Percentiles rank a stretch among this genome's conserved stretches.
Evolutionary conservation across 2,113 vertebrate genomes (phyloP).

Genomic region (Hipposideros armiger): DNA sequence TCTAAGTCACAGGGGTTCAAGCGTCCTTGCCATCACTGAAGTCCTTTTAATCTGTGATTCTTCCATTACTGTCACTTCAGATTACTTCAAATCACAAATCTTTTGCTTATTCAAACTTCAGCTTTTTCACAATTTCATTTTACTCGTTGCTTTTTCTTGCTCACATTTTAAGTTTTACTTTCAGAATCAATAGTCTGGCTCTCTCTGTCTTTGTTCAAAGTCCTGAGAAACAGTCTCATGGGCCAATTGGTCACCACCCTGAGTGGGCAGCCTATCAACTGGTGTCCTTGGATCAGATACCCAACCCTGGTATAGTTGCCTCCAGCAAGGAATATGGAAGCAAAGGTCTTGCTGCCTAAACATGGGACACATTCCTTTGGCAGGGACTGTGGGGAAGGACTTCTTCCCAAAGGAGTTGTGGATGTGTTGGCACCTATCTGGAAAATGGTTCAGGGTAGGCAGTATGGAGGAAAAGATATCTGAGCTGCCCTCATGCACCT

Average conservation of each 20-base stretch:
- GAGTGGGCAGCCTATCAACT: not conserved
- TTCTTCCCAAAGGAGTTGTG: not conserved
- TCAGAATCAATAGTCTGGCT: not conserved
- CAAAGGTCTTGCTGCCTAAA: not conserved
- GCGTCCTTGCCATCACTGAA: not conserved
- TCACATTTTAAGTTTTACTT: not conserved
- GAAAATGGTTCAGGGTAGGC: not conserved
- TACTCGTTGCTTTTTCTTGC: not conserved
- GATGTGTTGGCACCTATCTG: rapidly evolving
- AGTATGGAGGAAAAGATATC: not conserved
- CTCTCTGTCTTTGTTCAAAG: not conserved
- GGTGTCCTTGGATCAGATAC: not conserved
- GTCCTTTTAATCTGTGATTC: not conserved
- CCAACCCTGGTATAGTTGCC: not conserved
- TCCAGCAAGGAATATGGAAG: not conserved
- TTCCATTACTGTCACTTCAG: not conserved
- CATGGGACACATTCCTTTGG: rapidly evolving
- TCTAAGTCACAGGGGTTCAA: not conserved
- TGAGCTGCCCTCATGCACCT: rapidly evolving
- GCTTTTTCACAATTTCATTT: not conserved
- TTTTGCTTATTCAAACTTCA: not conserved
- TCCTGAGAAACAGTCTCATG: not conserved
- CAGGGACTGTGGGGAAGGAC: not conserved
- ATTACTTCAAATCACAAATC: not conserved
- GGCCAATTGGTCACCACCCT: not conserved